Evolutionary conservation across 2,888 invertebrate species (phyloP), one percentile per base, ranked within the genome.

Genomic region (Dromius quadrimaculatus): DNA sequence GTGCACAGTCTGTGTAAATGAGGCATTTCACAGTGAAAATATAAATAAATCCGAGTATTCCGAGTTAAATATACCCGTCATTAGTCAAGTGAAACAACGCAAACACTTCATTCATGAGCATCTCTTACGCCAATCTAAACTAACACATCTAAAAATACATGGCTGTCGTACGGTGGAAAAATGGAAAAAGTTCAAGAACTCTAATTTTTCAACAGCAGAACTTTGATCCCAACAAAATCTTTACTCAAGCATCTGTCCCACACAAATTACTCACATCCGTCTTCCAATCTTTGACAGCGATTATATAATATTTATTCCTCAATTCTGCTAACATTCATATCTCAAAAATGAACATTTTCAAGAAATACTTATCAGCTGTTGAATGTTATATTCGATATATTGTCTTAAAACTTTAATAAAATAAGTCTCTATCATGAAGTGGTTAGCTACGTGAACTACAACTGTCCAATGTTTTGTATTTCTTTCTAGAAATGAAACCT

Each of bases 171-270:
- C 28, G 23, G 1, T 15, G 28, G 17, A 47, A 28, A 41, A 54
- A 15, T 13, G 50, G 28, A 54, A 50, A 50, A 54, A 54, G 50
- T 54, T 54, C 28, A 28, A 28, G 50, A 50, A 54, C 50, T 54
- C 50, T 28, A 54, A 54, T 54, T 28, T 54, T 54, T 54, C 50
- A 28, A 28, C 50, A 54, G 28, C 50, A 54, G 28, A 54, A 54
- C 50, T 54, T 54, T 54, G 50, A 54, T 54, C 32, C 50, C 28
- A 9, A 23, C 50, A 13, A 32, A 6, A 54, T 23, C 15, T 28
- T 54, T 54, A 32, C 50, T 2, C n/a, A 54, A 54, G 50, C 23
- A 54, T 54, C 15, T 54, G 50, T 54, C 50, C 13, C 19, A 54
- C 28, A 54, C 13, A 32, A 54, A 54, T 32, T 28, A 2, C 15